These are phyloP conservation scores for Gobionotothen gibberifrons DNA, from an alignment of 2,797 vertebrate species.

Conservation along the genomic window DNA sequence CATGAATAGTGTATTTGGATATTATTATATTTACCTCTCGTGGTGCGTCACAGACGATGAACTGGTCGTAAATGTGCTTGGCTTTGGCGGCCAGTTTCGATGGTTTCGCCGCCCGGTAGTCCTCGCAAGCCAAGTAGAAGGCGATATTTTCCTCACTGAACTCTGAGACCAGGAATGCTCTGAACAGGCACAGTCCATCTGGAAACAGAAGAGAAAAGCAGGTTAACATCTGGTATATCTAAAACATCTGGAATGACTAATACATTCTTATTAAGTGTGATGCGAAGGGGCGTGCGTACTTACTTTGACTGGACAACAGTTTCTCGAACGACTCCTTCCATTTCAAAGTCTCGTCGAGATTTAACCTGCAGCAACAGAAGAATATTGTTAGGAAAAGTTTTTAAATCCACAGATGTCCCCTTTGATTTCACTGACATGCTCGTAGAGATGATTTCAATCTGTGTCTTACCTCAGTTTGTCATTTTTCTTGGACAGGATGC, in stretches of 20 bases:
- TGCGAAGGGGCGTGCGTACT: constrained; percentile 83
- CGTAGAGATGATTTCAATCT: background rate
- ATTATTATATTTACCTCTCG: constrained; percentile 87
- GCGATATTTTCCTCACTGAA: constrained; percentile 98
- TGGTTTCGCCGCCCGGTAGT: constrained; percentile 90
- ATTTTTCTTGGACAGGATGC: constrained; percentile 72
- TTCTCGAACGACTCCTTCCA: constrained; percentile 94
- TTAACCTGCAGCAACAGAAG: constrained; percentile 78
- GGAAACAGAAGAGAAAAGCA: constrained; percentile 7
- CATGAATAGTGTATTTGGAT: fast-evolving
- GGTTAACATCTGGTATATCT: constrained; percentile 19
- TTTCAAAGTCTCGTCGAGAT: constrained; percentile 85
- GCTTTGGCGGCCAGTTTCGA: constrained; percentile 90
- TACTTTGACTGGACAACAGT: constrained; percentile 92
- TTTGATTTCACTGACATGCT: background rate
- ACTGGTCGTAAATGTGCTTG: constrained; percentile 94
- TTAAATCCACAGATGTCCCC: background rate
- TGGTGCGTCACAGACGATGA: constrained; percentile 90
- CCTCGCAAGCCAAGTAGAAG: constrained; percentile 96
- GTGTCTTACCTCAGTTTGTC: constrained; percentile 75
- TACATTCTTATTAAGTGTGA: background rate
- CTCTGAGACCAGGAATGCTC: constrained; percentile 92
- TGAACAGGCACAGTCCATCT: constrained; percentile 94
- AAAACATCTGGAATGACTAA: background rate
- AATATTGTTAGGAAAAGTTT: constrained; percentile 20